Evolutionary conservation across 1,140 invertebrate species (phyloP).

Genomic region (Rhyacophila brunnea): DNA sequence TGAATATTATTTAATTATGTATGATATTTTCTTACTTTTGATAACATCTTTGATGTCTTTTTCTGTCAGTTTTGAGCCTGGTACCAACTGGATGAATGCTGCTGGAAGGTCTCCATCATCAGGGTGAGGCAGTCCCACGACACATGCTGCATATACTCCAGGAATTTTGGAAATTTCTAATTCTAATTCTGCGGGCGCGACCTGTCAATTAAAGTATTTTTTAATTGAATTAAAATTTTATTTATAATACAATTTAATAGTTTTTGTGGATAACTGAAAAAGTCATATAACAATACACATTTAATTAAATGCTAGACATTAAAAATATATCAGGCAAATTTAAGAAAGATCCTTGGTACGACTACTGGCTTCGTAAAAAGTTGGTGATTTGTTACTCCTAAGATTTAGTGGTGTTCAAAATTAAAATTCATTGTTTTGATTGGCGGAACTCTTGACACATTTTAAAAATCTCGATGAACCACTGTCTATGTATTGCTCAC

Average conservation of each 20-base stretch:
- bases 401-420: background rate
- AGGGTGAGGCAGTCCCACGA: constrained; percentile 62
- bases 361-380: background rate
- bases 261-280: too few species aligned
- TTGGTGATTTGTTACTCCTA: background rate
- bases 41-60: constrained; percentile 43
- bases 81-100: constrained; percentile 50
- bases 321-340: background rate
- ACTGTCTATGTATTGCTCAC: constrained; percentile 41
- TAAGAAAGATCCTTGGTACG: background rate
- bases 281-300: too few species aligned
- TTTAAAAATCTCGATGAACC: too few species aligned
- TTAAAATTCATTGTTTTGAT: background rate
- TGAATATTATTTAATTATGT: background rate
- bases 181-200: constrained; percentile 21
- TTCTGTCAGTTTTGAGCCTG: constrained; percentile 38
- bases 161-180: constrained; percentile 37
- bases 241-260: too few species aligned
- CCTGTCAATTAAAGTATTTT: too few species aligned
- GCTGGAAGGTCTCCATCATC: constrained; percentile 57
- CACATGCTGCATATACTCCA: constrained; percentile 59
- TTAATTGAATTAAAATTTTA: too few species aligned
- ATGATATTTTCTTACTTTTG: constrained; percentile 8
- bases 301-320: background rate
- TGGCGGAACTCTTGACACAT: too few species aligned